Base-by-base conservation (phyloP, 1,140 invertebrate species). In the Drosophila malerkotliana region DNA sequence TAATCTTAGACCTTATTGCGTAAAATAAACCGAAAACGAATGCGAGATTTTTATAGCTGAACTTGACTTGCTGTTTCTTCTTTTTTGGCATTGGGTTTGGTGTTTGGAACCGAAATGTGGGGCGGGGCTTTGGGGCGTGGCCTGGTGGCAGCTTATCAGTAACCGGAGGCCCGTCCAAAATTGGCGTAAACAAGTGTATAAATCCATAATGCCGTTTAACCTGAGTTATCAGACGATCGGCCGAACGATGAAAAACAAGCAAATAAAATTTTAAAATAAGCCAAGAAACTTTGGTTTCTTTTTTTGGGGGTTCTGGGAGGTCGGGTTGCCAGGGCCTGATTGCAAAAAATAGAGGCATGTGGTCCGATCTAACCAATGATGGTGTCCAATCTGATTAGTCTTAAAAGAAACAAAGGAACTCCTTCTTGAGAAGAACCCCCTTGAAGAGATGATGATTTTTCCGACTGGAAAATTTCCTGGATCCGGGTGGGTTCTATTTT, bases 141-240 rank as follows among this genome's bases (percentile, higher is more conserved):
- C 67, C 37, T 73, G 63, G 41, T 14, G 15, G 7, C 6, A 7
- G 12, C 61, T 81, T 81, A 81, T 81, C 79, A 57, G 48, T 9
- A 39, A 45, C 24, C n/a, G 71, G 83, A 88, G 83, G 78, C 82
- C 74, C 72, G 83, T 69, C 78, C 61, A 15, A n/a, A 79, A 58
- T 84, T 60, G 76, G 80, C 69, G 83, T 87, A 87, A 87, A 87
- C 82, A 88, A 87, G 78, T 67, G 61, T 82, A 87, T 87, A 87
- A 87, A 87, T 82, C 52, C 71, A 68, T 68, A 87, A 87, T 74
- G 67, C 39, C 52, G 39, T 57, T 73, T 84, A 84, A 84, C 78
- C 78, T 78, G 64, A 81, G 49, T 82, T 82, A 88, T 88, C 83
- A 79, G 72, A 15, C 57, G 66, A 68, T 84, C 71, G 60, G 26